Base-by-base conservation (phyloP, 1,140 invertebrate species). In the Drosophila hydei region DNA sequence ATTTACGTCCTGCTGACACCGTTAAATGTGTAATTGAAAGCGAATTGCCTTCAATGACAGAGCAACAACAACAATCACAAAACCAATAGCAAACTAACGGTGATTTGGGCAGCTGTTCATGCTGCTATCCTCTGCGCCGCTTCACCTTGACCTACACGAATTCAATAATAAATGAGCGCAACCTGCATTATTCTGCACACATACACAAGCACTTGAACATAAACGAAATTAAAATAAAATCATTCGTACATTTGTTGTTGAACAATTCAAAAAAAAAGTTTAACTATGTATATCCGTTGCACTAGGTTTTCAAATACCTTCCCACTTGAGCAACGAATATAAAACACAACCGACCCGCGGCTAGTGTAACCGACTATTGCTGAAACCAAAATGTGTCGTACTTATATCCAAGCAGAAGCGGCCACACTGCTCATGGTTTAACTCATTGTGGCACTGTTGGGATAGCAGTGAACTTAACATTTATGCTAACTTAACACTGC, bases 81-180 rank as follows among this genome's bases (percentile, higher is more conserved):
- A 14, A 54, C 33, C 23, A 47, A 11, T 25, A 45, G 27, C 12
- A 38, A 59, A 55, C 56, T 72, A 72, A 72, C 55, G 70, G 70
- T 68, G 56, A 56, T 48, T 52, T 63, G 30, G 60, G 60, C 68
- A 71, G 68, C 68, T 71, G 60, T 64, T 71, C 30, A 11, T 68
- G 21, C 36, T 21, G 8, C 30, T 21, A 4, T 45, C 47, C 23
- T 52, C 30, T 50, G 43, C 58, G 33, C 47, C 16, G 64, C 70
- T 56, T 72, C 51, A 72, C 70, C 64, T 72, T 72, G 70, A 72
- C 70, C 70, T 72, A 72, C 63, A 68, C 70, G 50, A 67, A 48
- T 18, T 61, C 48, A 54, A 67, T 18, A 72, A 59, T 23, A 69
- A 52, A 12, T 19, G 18, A 50, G 54, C 54, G 16, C 43, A 33